Conservation (phyloP, 2,888 invertebrate genomes). For the Acronicta psi region DNA sequence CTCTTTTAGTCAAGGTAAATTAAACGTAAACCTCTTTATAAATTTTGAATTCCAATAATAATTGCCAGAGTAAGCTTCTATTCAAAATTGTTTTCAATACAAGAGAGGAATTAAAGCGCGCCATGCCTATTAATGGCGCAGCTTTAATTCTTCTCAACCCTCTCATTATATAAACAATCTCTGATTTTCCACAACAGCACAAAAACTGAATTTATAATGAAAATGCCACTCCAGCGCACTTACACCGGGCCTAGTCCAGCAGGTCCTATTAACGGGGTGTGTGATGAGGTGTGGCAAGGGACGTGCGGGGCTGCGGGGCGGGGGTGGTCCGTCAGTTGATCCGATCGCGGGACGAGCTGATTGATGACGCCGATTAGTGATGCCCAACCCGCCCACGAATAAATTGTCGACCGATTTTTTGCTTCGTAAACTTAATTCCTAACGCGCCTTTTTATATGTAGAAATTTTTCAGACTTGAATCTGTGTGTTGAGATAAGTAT, state of each 20-base stretch:
- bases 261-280: constrained; percentile 57
- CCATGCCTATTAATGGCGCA: not conserved
- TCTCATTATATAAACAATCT: not conserved
- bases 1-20: no score
- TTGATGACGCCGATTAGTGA: constrained; percentile 89
- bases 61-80: no score
- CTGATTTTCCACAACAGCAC: not conserved
- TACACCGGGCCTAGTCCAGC: constrained; percentile 33
- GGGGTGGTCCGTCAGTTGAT: constrained; percentile 81
- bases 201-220: constrained; percentile 22
- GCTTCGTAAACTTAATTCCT: constrained; percentile 75
- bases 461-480: constrained; percentile 33
- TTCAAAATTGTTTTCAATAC: no score
- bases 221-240: constrained; percentile 36
- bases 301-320: constrained; percentile 47
- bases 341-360: constrained; percentile 83
- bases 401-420: constrained; percentile 86
- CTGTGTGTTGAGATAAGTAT: constrained; percentile 46
- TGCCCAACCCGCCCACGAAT: constrained; percentile 85
- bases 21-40: no score
- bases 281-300: constrained; percentile 58
- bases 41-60: no score
- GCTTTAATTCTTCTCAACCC: not conserved
- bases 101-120: not conserved
- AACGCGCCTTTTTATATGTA: constrained; percentile 70